phyloP scores from a whole-genome alignment of 2,797 vertebrate species.

The Synanceia verrucosa region DNA sequence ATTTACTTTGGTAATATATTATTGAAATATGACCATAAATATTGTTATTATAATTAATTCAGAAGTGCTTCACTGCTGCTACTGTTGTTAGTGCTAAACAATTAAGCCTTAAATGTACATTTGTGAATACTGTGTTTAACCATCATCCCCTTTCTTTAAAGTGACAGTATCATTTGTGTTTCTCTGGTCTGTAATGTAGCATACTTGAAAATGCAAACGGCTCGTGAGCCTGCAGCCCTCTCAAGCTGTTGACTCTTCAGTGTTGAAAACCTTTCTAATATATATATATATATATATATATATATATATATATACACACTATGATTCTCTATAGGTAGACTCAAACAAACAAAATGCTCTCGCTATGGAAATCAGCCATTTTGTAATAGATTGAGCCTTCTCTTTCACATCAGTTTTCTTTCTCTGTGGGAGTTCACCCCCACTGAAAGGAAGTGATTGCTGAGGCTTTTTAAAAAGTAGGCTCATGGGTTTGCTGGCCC shows the following conservation, averaged over 20 bases:
- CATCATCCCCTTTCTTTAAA: slow-evolving; percentile 76
- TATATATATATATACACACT: neutral
- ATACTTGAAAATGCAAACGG: slow-evolving; percentile 82
- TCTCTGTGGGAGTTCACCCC: neutral
- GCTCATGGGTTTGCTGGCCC: slow-evolving; percentile 65
- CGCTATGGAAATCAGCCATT: slow-evolving; percentile 25
- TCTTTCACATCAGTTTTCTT: slow-evolving; percentile 20
- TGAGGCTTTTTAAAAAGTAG: slow-evolving; percentile 44
- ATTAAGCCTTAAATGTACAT: slow-evolving; percentile 89
- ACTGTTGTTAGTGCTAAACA: slow-evolving; percentile 86
- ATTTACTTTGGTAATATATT: slow-evolving; percentile 83
- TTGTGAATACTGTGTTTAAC: slow-evolving; percentile 85
- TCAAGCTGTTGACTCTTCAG: slow-evolving; percentile 58
- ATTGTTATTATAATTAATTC: slow-evolving; percentile 82
- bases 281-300: neutral
- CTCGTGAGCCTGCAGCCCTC: slow-evolving; percentile 65
- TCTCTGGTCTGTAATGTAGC: slow-evolving; percentile 79
- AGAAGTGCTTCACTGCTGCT: slow-evolving; percentile 90
- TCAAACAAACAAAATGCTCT: slow-evolving; percentile 37
- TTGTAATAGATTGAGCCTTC: slow-evolving; percentile 22
- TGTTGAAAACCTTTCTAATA: slow-evolving; percentile 30
- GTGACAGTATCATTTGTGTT: slow-evolving; percentile 84
- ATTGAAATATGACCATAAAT: slow-evolving; percentile 80
- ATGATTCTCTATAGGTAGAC: slow-evolving; percentile 9
- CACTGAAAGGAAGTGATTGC: slow-evolving; percentile 26